Conservation (phyloP, 2,113 vertebrate species). For the Rutilus rutilus region DNA sequence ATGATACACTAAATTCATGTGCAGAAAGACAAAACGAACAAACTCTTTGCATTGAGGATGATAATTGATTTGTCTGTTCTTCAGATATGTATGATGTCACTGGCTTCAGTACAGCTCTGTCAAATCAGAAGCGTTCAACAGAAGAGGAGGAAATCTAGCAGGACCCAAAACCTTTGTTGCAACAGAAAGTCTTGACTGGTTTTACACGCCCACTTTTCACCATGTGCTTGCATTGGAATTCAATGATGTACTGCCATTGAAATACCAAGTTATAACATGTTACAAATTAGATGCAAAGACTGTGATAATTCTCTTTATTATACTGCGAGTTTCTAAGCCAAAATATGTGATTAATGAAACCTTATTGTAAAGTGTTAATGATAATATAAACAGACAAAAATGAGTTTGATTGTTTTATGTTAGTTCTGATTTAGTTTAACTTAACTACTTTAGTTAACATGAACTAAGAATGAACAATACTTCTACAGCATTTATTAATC, state of each 20-base stretch:
- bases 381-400: no score
- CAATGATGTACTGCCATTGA: neutral
- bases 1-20: neutral
- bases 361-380: no score
- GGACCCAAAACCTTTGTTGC: neutral
- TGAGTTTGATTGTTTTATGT: no score
- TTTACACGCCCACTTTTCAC: neutral
- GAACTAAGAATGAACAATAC: no score
- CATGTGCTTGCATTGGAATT: neutral
- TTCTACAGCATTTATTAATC: no score
- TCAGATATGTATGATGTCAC: constrained; percentile 63
- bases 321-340: constrained; percentile 3
- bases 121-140: constrained; percentile 60
- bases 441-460: no score
- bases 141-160: constrained; percentile 33
- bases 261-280: constrained; percentile 3
- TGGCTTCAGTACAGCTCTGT: constrained; percentile 63
- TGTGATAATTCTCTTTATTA: neutral
- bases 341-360: neutral
- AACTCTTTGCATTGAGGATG: neutral
- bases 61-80: constrained; percentile 29
- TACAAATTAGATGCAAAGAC: neutral
- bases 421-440: no score
- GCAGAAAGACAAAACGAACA: neutral
- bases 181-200: neutral